Evolutionary conservation across 53 echinoderm and acorn worm genomes (phyloP), one percentile per base, ranked within the genome.

Genomic region (Luidia sarsii): DNA sequence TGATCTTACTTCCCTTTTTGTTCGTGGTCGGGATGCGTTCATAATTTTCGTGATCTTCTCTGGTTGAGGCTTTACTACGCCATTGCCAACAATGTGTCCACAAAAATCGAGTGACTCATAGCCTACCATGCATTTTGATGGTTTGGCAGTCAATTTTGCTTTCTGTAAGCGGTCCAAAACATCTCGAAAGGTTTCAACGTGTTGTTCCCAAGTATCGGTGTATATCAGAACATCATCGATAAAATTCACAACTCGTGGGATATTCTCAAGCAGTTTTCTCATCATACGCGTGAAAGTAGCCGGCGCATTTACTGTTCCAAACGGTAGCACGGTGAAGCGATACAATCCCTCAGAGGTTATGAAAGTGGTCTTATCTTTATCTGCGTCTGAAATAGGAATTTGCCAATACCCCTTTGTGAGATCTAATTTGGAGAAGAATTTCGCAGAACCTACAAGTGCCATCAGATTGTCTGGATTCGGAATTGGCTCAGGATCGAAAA

Each of bases 341-440:
- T 75, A 88, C 39, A 83, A 30, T 4, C 83, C 88, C 8, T 88
- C 82, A 15, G 22, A 32, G 1, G 88, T 88, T 15, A 83, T 65
- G 32, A 88, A 88, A 0, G 89, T 75, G 19, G 65, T 70, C 73
- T 89, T 89, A 0, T 5, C 38, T 18, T 55, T 70, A 57, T 89
- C 85, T 15, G 71, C 15, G 3, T 70, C 48, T 0, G 27, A 7
- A 30, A 89, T 68, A 5, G 90, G 81, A 19, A 90, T 90, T 30
- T 90, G 90, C 85, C 90, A 90, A 50, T 90, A 90, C 4, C 86
- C 86, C 48, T 85, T 90, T 8, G 85, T 73, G 1, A 90, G 54
- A 53, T 90, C 90, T 7, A 90, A 24, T 49, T 81, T 86, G 0
- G 85, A 69, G 39, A 85, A 90, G 13, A 48, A 71, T 50, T 54